Evolutionary conservation across 1,140 invertebrate species (phyloP), one percentile per base, ranked within the genome.

Genomic region (Aphelenchoides avenae): DNA sequence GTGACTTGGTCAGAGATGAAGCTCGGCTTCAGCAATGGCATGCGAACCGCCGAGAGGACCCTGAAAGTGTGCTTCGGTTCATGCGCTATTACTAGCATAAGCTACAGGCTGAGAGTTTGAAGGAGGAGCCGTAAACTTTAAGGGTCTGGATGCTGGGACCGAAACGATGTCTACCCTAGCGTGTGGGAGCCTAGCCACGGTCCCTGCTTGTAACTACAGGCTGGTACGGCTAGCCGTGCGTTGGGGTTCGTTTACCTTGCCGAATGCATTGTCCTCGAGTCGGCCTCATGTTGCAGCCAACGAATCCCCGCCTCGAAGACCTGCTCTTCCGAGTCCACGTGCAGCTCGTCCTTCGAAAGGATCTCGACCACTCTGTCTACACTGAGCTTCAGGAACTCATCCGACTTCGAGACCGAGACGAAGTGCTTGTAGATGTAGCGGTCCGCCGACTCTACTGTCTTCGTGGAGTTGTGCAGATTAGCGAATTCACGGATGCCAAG

Each of bases 341-440:
- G 84, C 1, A 92, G 80, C 71, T 89, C 87, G 79, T 91, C 88
- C 52, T 86, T 81, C 9, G 81, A 82, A 37, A 91, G 81, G 41
- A 91, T 83, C 46, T 86, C 84, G 51, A 84, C 78, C 1, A 91
- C 71, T 54, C 29, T 57, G 3, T 22, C n/a, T 57, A 53, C 20
- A 18, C 33, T 64, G n/a, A 89, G 77, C 55, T 78, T 81, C 7
- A 88, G 77, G 78, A 88, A 91, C 72, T 91, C 89, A 30, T 89
- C 86, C 9, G 85, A 84, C 52, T 83, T 79, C 1, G 86, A 84
- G 1, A 91, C 86, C 68, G 87, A 85, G 51, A 84, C 81, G 79
- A 91, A 91, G 78, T 88, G 85, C 65, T 87, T 85, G 66, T 89
- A 85, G 54, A 91, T 86, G 76, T 85, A 91, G 72, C 86, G 85